Base-by-base conservation (phyloP, 1,140 invertebrate genomes). In the Solenopsis invicta region DNA sequence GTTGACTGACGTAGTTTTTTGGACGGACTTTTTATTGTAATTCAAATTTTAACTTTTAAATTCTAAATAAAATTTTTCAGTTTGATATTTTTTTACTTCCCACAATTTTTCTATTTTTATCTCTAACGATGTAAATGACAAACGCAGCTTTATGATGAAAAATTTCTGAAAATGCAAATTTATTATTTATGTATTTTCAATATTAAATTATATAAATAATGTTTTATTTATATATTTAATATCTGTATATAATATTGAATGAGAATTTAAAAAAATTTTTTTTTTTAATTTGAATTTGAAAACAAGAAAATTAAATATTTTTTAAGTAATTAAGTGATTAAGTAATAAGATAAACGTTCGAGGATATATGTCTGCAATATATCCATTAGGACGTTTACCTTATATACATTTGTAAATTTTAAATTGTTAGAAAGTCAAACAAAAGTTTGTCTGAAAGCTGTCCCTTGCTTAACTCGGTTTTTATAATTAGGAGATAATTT, bases 401-500 rank as follows among this genome's bases (percentile, higher is more conserved):
- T 29, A 1, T 29, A 29, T 29, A 29, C 1, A 29, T 1, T 29
- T 2, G 2, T 29, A 29, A 29, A 29, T 29, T 29, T 2, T 29
- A 29, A 29, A 29, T 29, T 29, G 29, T 29, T 2, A 29, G 29
- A 29, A 29, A 29, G 0, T 29, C 29, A 29, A 29, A 29, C 29
- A 29, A 29, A 29, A 29, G 29, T 29, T 29, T 45, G 24, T 72
- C 3, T 75, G 34, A 41, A 74, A 75, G 21, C 6, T 67, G 34
- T 37, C 52, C 24, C 13, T 74, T 37, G 0, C 21, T 75, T 56
- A 56, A 41, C 29, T 29, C 29, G 10, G 37, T 24, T 61, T 61
- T n/a, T 77, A 8, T 76, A 24, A 61, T 76, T 61, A 76, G 24
- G 18, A 48, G 18, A 48, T 77, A 21, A 76, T 45, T 41, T 78